Base-by-base conservation (phyloP, 2,797 vertebrate species). In the Borostomias antarcticus region DNA sequence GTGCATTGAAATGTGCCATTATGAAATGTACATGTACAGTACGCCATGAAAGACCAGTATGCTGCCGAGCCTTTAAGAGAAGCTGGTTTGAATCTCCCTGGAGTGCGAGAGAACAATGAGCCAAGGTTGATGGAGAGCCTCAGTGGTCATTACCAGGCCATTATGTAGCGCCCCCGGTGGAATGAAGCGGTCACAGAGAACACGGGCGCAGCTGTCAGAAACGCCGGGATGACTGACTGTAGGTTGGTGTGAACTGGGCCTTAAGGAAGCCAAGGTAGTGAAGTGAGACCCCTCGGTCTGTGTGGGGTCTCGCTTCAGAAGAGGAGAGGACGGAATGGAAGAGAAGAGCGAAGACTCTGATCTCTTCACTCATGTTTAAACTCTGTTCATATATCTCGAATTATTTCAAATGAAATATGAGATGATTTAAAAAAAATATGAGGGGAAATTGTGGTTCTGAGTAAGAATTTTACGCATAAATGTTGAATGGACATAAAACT, bases 141-240 rank as follows among this genome's bases (percentile, higher is more conserved):
- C 75, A 61, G 37, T 15, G 26, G 82, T 77, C 74, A 73, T 72
- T 79, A 74, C 28, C 74, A 69, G 77, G 66, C 66, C 77, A 77
- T 81, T 80, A 73, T 61, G 29, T 80, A 9, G 66, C 64, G 79
- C n/a, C n/a, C n/a, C 68, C 73, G 68, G 25, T n/a, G 54, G 30
- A 32, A 8, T 32, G 29, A 15, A 32, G 54, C 32, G 51, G 5
- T 53, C 51, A 53, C 4, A 52, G 25, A 15, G 48, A 35, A n/a
- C n/a, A 33, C 25, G n/a, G 32, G 30, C 29, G 40, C n/a, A n/a
- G 17, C 17, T 8, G 13, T 13, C 37, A 40, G 37, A n/a, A n/a
- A n/a, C n/a, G n/a, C n/a, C n/a, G n/a, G n/a, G n/a, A n/a, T n/a
- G n/a, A n/a, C n/a, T n/a, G n/a, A n/a, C n/a, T n/a, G n/a, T n/a